These are phyloP conservation scores for Psittacula echo DNA, from an alignment of 2,797 vertebrate species.

Conservation along the genomic window DNA sequence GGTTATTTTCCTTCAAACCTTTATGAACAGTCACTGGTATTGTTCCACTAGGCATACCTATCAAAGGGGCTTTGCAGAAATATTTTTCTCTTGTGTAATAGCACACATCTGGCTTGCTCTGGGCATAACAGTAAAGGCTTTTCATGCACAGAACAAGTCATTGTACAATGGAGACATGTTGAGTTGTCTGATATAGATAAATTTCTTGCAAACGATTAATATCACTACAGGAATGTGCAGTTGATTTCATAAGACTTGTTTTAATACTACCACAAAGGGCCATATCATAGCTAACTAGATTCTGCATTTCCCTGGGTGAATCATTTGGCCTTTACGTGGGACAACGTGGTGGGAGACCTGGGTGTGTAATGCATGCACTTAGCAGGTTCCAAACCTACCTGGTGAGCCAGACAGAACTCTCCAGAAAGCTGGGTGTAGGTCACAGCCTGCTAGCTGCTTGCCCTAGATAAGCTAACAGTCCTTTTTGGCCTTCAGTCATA, in stretches of 20 bases:
- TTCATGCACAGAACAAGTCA: neutral
- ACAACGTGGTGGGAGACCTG: neutral
- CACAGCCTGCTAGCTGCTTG: neutral
- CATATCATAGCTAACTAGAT: neutral
- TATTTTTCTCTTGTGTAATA: neutral
- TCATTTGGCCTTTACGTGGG: neutral
- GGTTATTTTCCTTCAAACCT: neutral
- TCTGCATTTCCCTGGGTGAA: neutral
- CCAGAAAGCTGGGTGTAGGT: neutral
- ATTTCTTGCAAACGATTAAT: neutral
- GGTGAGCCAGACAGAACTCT: neutral
- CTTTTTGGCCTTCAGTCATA: neutral
- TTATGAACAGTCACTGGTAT: neutral
- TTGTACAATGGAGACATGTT: neutral
- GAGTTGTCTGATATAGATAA: neutral
- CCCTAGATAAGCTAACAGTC: neutral
- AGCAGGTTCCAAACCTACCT: neutral
- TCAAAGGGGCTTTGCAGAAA: neutral
- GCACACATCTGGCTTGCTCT: neutral
- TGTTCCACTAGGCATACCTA: neutral
- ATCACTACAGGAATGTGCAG: neutral
- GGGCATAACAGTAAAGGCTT: neutral
- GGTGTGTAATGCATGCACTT: fast-evolving
- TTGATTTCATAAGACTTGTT: neutral
- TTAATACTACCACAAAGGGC: neutral